These are phyloP conservation scores for Drosophila lowei DNA, from an alignment of 1,140 invertebrate genomes.

Conservation along the genomic window DNA sequence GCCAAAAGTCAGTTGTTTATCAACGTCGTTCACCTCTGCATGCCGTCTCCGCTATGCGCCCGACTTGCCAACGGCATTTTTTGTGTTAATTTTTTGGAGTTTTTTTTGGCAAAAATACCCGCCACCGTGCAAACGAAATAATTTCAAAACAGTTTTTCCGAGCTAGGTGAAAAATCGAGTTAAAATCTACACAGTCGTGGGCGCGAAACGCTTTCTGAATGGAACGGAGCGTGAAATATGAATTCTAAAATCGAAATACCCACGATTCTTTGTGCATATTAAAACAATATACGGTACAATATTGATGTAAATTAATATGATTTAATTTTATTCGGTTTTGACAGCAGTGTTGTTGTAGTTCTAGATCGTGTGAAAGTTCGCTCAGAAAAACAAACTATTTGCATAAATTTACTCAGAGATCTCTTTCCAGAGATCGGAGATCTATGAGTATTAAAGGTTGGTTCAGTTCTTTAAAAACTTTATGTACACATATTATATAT, in stretches of 20 bases:
- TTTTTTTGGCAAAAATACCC: conserved; percentile 6
- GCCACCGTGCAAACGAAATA: background rate
- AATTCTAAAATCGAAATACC: conserved; percentile 7
- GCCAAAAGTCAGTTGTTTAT: too few relatives aligned
- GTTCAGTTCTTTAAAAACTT: background rate
- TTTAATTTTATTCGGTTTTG: conserved; percentile 8
- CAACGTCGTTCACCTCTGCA: background rate
- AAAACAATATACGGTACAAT: conserved; percentile 9
- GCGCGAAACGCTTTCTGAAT: too few relatives aligned
- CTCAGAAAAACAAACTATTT: conserved; percentile 2
- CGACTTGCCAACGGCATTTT: conserved; percentile 23
- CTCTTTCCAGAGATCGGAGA: background rate
- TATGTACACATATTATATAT: too few relatives aligned
- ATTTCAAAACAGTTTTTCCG: conserved; percentile 4
- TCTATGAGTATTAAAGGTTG: conserved; percentile 15
- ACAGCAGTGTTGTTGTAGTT: conserved; percentile 9
- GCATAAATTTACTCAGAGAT: conserved; percentile 16
- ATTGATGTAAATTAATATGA: conserved; percentile 15
- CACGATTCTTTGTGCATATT: background rate
- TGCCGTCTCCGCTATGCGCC: conserved; percentile 1
- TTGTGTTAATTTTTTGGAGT: conserved; percentile 11
- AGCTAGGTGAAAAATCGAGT: background rate
- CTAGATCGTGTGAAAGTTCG: conserved; percentile 6
- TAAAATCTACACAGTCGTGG: too few relatives aligned
- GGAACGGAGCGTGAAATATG: conserved; percentile 2